Conservation (phyloP, 2,113 vertebrate species). For the Calyptomena viridis region DNA sequence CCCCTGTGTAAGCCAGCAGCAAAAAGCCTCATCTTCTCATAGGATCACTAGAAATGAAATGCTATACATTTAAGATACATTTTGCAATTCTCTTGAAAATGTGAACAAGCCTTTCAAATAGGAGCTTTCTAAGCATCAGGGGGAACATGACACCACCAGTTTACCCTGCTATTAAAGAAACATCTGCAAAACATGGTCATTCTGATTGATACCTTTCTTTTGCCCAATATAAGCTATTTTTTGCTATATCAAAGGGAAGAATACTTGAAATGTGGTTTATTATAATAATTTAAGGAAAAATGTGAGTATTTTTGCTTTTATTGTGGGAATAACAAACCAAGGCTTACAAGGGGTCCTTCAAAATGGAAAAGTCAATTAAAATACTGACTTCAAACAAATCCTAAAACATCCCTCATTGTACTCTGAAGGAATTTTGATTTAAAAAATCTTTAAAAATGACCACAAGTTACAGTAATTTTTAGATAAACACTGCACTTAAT, state of each 20-base stretch:
- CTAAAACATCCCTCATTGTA: not conserved
- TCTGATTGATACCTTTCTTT: not conserved
- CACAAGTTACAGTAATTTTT: conserved; percentile 29
- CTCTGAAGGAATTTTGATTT: not conserved
- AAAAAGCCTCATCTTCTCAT: not conserved
- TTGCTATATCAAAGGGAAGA: not conserved
- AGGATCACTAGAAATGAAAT: not conserved
- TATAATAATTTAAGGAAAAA: not conserved
- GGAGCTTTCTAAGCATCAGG: not conserved
- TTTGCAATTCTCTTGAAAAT: not conserved
- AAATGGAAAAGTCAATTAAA: not conserved
- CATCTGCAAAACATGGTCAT: not conserved
- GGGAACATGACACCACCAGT: not conserved
- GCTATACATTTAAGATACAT: not conserved
- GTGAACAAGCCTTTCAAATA: not conserved
- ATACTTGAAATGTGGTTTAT: not conserved
- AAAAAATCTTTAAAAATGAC: not conserved
- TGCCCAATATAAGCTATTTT: not conserved
- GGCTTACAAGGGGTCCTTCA: not conserved
- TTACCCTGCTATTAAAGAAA: not conserved
- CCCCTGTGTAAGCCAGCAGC: not conserved
- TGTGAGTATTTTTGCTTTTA: not conserved
- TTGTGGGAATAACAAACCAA: not conserved
- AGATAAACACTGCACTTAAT: conserved; percentile 33
- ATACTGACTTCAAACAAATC: not conserved